Base-by-base conservation (phyloP, 1,140 invertebrate species). In the Armadillidium nasatum region DNA sequence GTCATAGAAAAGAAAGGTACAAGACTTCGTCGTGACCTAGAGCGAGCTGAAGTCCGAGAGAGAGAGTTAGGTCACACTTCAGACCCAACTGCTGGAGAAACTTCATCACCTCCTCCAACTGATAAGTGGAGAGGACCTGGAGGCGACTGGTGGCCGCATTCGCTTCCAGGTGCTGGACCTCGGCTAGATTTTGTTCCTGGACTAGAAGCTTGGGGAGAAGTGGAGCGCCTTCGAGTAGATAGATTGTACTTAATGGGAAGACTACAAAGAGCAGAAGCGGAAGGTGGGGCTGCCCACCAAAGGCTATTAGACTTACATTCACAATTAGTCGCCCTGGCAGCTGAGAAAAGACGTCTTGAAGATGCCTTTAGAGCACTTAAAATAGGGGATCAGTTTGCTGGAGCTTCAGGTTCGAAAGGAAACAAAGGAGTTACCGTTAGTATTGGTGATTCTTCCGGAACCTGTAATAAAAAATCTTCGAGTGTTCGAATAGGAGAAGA, bases 1-100 rank as follows among this genome's bases (percentile, higher is more conserved):
- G 90, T 93, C 78, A 94, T 94, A 80, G 92, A 94, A 79, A 86
- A 90, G 33, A 92, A 93, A 81, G 92, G 92, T 0, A 89, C 89
- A 19, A 87, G 89, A 54, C 87, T 94, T 80, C 88, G 92, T 77
- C 89, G 92, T 76, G 92, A 94, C 82, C 89, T 91, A 21, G 74
- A 75, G 71, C 73, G 74, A 22, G 78, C 78, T 3, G 76, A 77
- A 73, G 71, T 45, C 10, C 44, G 50, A 10, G 76, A 75, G 13
- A 66, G 79, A 33, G 76, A 74, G 19, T 69, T 44, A 19, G 67
- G 69, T 45, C 79, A 60, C 10, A 15, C 50, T 54, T 69, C 75
- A 15, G 73, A 76, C 69, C 73, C 78, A 19, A 70, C 71, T 33
- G 7, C 46, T 9, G 66, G 45, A 21, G 66, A 71, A 6, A 43